Evolutionary conservation across 1,140 invertebrate species (phyloP), one percentile per base, ranked within the genome.

Genomic region (Anoplolepis gracilipes): DNA sequence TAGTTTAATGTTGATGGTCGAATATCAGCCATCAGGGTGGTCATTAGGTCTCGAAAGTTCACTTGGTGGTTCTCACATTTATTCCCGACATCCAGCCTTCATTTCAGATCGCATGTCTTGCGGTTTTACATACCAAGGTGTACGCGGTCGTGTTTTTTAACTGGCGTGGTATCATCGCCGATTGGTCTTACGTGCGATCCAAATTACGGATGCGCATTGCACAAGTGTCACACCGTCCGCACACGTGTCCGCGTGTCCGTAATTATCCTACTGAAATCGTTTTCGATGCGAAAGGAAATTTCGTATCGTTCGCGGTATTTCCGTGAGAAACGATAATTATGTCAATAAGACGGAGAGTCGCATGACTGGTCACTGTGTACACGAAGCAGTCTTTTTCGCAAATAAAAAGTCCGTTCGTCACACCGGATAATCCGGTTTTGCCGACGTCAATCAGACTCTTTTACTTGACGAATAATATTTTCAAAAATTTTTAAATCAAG

Each of bases 161-260:
- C 30, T 42, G 16, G 39, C 39, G 65, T 59, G 53, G 53, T 28
- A 75, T 22, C 22, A 11, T 13, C 11, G 3, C 10, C 7, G 13
- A 30, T 75, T 36, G 55, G 22, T 46, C 55, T 72, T 11, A 73
- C 61, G 55, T 61, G 53, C 57, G 25, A 39, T 30, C 11, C 16
- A 85, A 55, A 79, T 81, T 69, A 36, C 70, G 84, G 81, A 16
- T 7, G 53, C 5, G 28, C 30, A 2, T 70, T 53, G 67, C 30
- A 30, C 61, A 42, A 70, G 42, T 72, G 67, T 79, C 22, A 62
- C 57, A 49, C 57, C n/a, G 28, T n/a, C n/a, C n/a, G n/a, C n/a
- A n/a, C n/a, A n/a, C n/a, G 25, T n/a, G 39, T 36, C 57, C 25
- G 22, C n/a, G 39, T 42, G 61, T 30, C 28, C 19, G 30, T n/a